Conservation (phyloP, 2,888 invertebrate species). For the Protodeltote pygarga region DNA sequence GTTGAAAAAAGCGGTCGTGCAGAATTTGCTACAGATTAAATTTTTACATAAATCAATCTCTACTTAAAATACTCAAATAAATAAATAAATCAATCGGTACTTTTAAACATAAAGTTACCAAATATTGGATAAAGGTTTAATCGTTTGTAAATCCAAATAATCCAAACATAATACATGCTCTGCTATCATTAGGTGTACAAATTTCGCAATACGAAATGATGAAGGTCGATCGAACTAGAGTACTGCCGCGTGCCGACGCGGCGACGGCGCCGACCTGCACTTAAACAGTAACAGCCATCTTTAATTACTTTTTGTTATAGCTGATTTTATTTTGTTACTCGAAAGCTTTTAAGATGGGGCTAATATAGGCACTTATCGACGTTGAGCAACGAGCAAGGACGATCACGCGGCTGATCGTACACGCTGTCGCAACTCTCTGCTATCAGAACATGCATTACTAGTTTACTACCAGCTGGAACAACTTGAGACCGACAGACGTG, state of each 20-base stretch:
- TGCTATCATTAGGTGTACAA: conserved; percentile 23
- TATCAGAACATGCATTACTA: conserved; percentile 33
- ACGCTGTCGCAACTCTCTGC: conserved; percentile 57
- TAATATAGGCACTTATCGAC: conserved; percentile 71
- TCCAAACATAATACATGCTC: background rate
- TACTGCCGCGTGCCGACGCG: conserved; percentile 20
- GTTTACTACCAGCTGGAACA: conserved; percentile 9
- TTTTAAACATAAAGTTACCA: too few relatives aligned
- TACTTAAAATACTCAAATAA: too few relatives aligned
- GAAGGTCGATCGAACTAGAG: conserved; percentile 70
- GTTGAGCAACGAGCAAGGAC: conserved; percentile 81
- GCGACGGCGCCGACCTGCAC: conserved; percentile 48
- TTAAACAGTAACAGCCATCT: conserved; percentile 67
- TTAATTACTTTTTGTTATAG: conserved; percentile 75
- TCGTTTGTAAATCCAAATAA: conserved; percentile 8
- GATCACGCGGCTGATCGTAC: conserved; percentile 55
- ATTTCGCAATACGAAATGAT: conserved; percentile 69
- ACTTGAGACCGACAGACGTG: conserved; percentile 6
- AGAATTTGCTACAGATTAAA: too few relatives aligned
- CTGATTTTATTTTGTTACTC: conserved; percentile 58
- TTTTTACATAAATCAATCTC: too few relatives aligned
- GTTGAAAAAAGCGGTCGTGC: too few relatives aligned
- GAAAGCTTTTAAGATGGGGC: conserved; percentile 80
- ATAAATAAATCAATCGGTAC: too few relatives aligned
- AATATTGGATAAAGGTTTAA: too few relatives aligned